Conservation (phyloP, 2,797 vertebrate species). For the Gobio occitaniae region DNA sequence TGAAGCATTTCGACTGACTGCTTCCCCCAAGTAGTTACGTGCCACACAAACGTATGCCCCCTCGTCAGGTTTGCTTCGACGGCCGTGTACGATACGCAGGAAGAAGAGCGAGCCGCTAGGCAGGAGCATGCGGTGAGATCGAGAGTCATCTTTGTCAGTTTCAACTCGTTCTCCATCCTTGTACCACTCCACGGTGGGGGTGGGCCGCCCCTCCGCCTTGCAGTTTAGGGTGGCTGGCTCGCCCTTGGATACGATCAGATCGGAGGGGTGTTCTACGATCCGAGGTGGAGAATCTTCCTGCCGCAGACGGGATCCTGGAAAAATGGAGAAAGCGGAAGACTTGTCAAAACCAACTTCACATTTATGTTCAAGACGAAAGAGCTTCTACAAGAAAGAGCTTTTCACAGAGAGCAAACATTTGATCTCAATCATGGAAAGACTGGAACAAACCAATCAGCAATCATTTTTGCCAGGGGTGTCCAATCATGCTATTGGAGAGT, state of each 20-base stretch:
- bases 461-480: background rate
- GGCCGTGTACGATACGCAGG: conserved; percentile 94
- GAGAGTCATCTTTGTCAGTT: conserved; percentile 94
- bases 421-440: background rate
- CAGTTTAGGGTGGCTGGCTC: conserved; percentile 98
- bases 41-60: conserved; percentile 97
- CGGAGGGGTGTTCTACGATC: conserved; percentile 97
- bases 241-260: conserved; percentile 98
- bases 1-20: conserved; percentile 96
- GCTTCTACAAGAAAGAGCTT: background rate
- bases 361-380: background rate
- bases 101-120: conserved; percentile 97
- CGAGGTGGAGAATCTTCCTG: conserved; percentile 96
- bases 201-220: conserved; percentile 94
- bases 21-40: conserved; percentile 98
- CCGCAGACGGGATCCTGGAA: conserved; percentile 94
- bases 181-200: conserved; percentile 98
- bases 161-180: conserved; percentile 97
- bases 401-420: background rate
- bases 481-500: background rate
- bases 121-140: conserved; percentile 97
- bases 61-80: conserved; percentile 96
- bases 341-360: background rate
- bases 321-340: conserved; percentile 25
- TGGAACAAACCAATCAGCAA: background rate